Percentiles rank a stretch among this genome's conserved stretches.
These are phyloP conservation scores for Cecropterus lyciades DNA, from an alignment of 1,140 invertebrate genomes.

Conservation along the genomic window DNA sequence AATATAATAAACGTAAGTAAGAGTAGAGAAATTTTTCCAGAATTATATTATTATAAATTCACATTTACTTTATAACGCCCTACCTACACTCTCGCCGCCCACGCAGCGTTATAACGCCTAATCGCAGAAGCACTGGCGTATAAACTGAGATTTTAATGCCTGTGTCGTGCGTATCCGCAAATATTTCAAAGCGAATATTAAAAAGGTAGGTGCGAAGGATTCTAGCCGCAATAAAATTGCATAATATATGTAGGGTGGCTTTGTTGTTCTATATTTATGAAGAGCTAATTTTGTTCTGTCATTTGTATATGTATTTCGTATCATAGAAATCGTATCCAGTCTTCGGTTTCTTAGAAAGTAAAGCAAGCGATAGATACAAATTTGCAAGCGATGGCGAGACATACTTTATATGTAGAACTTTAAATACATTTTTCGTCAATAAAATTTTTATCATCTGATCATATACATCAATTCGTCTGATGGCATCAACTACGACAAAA, in stretches of 20 bases:
- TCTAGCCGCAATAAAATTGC: constrained; percentile 23
- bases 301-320: neutral
- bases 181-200: constrained; percentile 42
- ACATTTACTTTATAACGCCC: constrained; percentile 10
- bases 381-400: too few species aligned
- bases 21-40: neutral
- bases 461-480: too few species aligned
- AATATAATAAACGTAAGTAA: too few species aligned
- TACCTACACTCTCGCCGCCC: constrained; percentile 12
- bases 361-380: too few species aligned
- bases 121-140: constrained; percentile 39
- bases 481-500: too few species aligned
- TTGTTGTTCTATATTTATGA: constrained; percentile 12
- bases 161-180: constrained; percentile 40
- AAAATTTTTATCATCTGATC: too few species aligned
- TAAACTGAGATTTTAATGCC: constrained; percentile 59
- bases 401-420: too few species aligned
- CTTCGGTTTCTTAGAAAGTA: neutral
- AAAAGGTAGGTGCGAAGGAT: constrained; percentile 31
- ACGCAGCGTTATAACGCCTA: constrained; percentile 22
- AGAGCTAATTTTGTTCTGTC: neutral
- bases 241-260: neutral
- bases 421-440: too few species aligned
- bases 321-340: neutral
- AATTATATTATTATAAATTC: neutral